Evolutionary conservation across 2,888 invertebrate species (phyloP).

Genomic region (Dromius quadrimaculatus): DNA sequence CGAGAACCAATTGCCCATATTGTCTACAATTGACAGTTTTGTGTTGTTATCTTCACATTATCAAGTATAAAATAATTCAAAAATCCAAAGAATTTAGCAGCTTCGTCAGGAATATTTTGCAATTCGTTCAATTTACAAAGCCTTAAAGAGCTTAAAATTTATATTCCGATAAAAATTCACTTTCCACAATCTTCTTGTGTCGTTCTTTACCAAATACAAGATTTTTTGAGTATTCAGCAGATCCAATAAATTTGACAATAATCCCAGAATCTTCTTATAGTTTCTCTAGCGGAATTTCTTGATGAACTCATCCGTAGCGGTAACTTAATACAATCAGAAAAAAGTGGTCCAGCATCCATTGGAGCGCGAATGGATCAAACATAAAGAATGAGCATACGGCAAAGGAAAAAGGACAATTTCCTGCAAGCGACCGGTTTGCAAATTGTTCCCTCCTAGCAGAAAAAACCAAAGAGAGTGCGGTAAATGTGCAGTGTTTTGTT

Average conservation of each 20-base stretch:
- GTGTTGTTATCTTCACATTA: no score
- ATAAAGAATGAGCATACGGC: constrained; percentile 40
- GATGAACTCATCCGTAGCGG: constrained; percentile 26
- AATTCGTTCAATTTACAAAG: no score
- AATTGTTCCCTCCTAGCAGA: constrained; percentile 20
- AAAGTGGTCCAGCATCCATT: no score
- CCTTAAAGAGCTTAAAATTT: no score
- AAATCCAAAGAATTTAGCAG: no score
- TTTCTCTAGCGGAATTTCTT: constrained; percentile 28
- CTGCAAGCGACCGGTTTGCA: constrained; percentile 42
- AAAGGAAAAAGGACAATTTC: constrained; percentile 42
- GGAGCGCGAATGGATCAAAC: constrained; percentile 38
- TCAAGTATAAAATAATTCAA: no score
- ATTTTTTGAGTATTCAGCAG: constrained; percentile 19
- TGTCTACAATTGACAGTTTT: no score
- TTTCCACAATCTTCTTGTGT: no score
- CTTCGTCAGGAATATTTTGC: no score
- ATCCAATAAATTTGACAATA: constrained; percentile 37
- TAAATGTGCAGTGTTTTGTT: constrained; percentile 35
- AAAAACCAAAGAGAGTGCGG: constrained; percentile 31
- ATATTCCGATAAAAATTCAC: constrained; percentile 20
- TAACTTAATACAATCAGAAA: constrained; percentile 35
- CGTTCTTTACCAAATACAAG: not conserved
- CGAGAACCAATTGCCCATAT: no score
- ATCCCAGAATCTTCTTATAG: constrained; percentile 37